These are phyloP conservation scores for Galeruca laticollis DNA, from an alignment of 2,888 invertebrate genomes.

Conservation along the genomic window DNA sequence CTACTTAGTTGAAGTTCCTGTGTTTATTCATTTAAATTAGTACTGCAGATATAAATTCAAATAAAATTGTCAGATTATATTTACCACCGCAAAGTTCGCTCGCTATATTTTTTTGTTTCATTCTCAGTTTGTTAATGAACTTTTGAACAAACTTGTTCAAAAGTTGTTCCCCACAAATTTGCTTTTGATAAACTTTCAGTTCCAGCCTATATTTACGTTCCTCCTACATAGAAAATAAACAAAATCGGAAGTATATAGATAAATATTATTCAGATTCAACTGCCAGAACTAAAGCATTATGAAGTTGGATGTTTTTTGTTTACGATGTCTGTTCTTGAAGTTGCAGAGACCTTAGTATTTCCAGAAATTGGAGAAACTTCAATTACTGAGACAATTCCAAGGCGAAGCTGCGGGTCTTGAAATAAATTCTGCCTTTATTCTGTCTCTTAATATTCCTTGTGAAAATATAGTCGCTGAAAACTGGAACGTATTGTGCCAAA, in stretches of 20 bases:
- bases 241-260: slow-evolving; percentile 40
- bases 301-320: slow-evolving; percentile 49
- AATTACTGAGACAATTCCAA: slow-evolving; percentile 51
- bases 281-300: slow-evolving; percentile 51
- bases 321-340: slow-evolving; percentile 45
- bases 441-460: slow-evolving; percentile 35
- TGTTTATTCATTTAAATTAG: slow-evolving; percentile 36
- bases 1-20: slow-evolving; percentile 19
- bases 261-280: slow-evolving; percentile 43
- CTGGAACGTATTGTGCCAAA: slow-evolving; percentile 25
- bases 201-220: slow-evolving; percentile 39
- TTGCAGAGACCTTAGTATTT: slow-evolving; percentile 47
- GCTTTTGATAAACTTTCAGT: slow-evolving; percentile 41
- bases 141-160: slow-evolving; percentile 37
- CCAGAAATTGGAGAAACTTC: slow-evolving; percentile 48
- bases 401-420: slow-evolving; percentile 38
- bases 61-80: slow-evolving; percentile 38
- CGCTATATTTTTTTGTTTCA: slow-evolving; percentile 33
- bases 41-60: slow-evolving; percentile 33
- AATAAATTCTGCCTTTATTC: slow-evolving; percentile 46
- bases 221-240: slow-evolving; percentile 36
- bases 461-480: slow-evolving; percentile 32
- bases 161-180: slow-evolving; percentile 39
- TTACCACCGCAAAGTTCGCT: slow-evolving; percentile 30
- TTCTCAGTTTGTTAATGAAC: slow-evolving; percentile 41